phyloP scores from a whole-genome alignment of 1,140 invertebrate genomes.

The Saxidomus purpurata region DNA sequence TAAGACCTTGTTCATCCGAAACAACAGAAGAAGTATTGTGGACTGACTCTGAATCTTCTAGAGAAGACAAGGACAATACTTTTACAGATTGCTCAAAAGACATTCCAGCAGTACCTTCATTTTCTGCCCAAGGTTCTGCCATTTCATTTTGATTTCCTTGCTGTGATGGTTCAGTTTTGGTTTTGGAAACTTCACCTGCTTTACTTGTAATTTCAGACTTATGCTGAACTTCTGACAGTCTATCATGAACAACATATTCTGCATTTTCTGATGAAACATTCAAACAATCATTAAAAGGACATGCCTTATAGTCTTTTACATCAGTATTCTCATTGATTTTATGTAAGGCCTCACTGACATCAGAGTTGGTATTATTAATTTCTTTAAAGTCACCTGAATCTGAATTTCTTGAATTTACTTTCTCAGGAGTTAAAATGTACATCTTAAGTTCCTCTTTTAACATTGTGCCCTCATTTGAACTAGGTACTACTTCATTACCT shows the following conservation, averaged over 20 bases:
- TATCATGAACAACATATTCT: neutral
- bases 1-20: neutral
- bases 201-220: neutral
- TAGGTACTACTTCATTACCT: neutral
- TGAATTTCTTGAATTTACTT: neutral
- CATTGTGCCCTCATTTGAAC: neutral
- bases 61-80: slow-evolving; percentile 26
- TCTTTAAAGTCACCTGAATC: neutral
- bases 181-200: neutral
- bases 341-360: neutral
- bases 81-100: neutral
- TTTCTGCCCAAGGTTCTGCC: neutral
- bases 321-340: neutral
- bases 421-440: slow-evolving; percentile 51
- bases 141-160: neutral
- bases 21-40: slow-evolving; percentile 18
- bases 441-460: slow-evolving; percentile 60
- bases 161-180: neutral
- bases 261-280: neutral
- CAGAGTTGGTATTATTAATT: neutral
- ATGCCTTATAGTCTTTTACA: neutral
- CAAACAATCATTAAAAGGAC: too few relatives aligned
- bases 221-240: too few relatives aligned
- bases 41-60: slow-evolving; percentile 29
- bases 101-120: neutral